Conservation (phyloP, 1,140 invertebrate genomes). For the Panulirus ornatus region DNA sequence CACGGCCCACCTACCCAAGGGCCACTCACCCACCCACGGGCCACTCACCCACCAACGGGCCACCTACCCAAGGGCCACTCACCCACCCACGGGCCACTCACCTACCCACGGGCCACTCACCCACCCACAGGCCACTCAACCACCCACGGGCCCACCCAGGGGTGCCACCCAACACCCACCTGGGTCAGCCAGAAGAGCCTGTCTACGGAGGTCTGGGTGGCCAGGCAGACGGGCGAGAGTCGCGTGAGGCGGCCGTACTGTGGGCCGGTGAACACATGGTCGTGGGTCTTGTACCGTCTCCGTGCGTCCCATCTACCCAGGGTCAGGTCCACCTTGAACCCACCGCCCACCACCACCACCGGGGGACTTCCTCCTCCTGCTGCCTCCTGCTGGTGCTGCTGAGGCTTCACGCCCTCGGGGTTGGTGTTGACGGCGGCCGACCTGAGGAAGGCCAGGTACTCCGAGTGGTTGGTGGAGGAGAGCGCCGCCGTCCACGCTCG, state of each 20-base stretch:
- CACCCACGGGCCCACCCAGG: neutral
- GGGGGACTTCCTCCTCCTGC: too few species aligned
- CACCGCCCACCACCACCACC: conserved; percentile 29
- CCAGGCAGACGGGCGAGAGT: conserved; percentile 84
- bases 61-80: too few species aligned
- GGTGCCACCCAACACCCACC: neutral
- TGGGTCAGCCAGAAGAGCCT: conserved; percentile 85
- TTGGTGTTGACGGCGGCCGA: conserved; percentile 50
- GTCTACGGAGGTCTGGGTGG: conserved; percentile 91
- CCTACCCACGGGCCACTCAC: too few species aligned
- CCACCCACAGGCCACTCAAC: too few species aligned
- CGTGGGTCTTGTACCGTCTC: conserved; percentile 85
- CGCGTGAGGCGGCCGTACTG: conserved; percentile 29
- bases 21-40: too few species aligned
- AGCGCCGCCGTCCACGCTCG: conserved; percentile 47
- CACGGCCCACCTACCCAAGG: too few species aligned
- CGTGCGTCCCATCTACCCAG: conserved; percentile 86
- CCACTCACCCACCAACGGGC: too few species aligned
- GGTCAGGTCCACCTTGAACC: conserved; percentile 81
- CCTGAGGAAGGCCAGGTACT: conserved; percentile 69
- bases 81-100: too few species aligned
- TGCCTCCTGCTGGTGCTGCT: too few species aligned
- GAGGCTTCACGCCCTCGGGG: neutral
- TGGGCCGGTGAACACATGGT: conserved; percentile 84
- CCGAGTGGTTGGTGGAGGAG: conserved; percentile 53